Conservation (phyloP, 2,797 vertebrate genomes). For the Sciurus carolinensis region DNA sequence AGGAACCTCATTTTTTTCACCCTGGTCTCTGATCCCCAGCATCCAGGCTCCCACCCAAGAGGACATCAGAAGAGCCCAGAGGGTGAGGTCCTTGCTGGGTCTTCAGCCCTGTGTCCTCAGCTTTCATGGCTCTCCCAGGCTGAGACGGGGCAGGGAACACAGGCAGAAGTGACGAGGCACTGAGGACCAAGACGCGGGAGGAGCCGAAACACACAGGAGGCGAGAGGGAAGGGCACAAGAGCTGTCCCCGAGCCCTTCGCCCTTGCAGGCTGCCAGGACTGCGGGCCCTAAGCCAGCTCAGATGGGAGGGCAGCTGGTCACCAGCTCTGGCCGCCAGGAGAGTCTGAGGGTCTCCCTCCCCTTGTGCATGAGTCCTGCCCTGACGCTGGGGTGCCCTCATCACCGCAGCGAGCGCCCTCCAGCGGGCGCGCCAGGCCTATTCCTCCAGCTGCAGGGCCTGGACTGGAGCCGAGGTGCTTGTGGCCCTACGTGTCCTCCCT, state of each 20-base stretch:
- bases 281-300: too few relatives aligned
- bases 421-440: background rate
- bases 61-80: background rate
- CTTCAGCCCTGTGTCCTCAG: background rate
- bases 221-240: accelerated
- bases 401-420: background rate
- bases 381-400: background rate
- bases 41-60: background rate
- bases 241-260: accelerated
- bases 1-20: background rate
- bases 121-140: background rate
- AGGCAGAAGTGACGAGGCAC: background rate
- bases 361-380: background rate
- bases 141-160: background rate
- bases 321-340: background rate
- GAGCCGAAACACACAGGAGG: accelerated
- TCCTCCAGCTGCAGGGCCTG: background rate
- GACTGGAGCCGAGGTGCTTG: background rate
- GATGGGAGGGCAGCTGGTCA: background rate
- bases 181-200: background rate
- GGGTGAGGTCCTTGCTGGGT: background rate
- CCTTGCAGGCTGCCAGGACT: too few relatives aligned
- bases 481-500: background rate
- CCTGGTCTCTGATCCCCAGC: background rate
- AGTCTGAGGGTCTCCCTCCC: background rate